Base-by-base conservation (phyloP, 2,113 vertebrate genomes). In the Scortum barcoo region DNA sequence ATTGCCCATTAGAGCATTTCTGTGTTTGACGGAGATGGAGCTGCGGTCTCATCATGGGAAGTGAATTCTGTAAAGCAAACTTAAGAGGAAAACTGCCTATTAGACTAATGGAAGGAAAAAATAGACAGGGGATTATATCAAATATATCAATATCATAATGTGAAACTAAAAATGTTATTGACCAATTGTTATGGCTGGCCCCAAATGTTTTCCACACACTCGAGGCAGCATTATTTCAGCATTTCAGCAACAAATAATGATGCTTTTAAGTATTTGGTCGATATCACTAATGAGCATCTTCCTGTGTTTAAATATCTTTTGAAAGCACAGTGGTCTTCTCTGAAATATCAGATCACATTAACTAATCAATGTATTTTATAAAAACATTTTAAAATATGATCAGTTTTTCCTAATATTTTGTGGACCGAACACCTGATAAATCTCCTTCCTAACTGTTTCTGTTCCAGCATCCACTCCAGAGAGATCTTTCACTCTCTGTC, bases 401-500 rank as follows among this genome's bases (percentile, higher is more conserved):
- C n/a, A 30, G 0, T 65, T n/a, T 62, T 5, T 63, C 36, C 1
- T 72, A 1, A 53, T 36, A 36, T 36, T 36, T 36, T 36, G 17
- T 75, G 3, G 16, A 58, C 2, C 5, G 36, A 36, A 58, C 42
- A 40, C 1, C 5, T 62, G 3, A 79, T 9, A 24, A 12, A 56
- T 71, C 36, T 38, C 2, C 4, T 62, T 9, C 17, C 8, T 50
- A 7, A 30, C 58, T 61, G 2, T 80, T 78, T 85, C 33, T 68
- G 48, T 22, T 84, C 56, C 12, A 99, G 98, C 90, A 99, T 99
- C 81, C 97, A 99, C 86, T 96, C 97, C 0, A 96, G 95, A 83
- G 98, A 99, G 89, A 96, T 99, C 92, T 99, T 99, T 93, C 98
- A 99, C 87, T 99, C 98, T 13, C 89, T 99, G 91, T 98, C 98